Conservation (phyloP, 2,113 vertebrate genomes). For the Aix galericulata region DNA sequence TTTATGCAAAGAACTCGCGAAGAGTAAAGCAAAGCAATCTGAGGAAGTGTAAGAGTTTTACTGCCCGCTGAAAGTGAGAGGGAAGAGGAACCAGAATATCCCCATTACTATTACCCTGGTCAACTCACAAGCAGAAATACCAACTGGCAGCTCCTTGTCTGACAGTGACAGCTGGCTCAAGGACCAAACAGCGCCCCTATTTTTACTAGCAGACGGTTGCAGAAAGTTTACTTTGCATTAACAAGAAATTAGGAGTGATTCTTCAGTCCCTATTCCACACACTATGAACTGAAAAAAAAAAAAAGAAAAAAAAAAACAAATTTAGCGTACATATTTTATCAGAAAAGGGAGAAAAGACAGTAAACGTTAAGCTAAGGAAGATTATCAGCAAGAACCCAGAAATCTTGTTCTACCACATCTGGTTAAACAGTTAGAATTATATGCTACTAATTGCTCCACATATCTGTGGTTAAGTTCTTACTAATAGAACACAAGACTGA, state of each 20-base stretch:
- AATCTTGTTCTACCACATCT: neutral
- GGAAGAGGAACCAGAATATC: neutral
- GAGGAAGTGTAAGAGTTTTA: neutral
- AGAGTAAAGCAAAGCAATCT: neutral
- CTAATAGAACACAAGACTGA: neutral
- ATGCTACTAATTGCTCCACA: neutral
- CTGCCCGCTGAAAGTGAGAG: neutral
- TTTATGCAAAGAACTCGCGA: neutral
- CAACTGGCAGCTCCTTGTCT: constrained; percentile 28
- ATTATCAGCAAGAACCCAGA: neutral
- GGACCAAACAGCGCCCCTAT: constrained; percentile 48
- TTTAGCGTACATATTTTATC: neutral
- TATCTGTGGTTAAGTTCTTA: neutral
- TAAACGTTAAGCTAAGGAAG: neutral
- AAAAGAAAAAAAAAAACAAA: neutral
- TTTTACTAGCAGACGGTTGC: constrained; percentile 53
- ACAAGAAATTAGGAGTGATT: neutral
- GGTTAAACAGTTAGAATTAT: neutral
- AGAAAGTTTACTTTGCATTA: constrained; percentile 39
- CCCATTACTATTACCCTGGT: neutral
- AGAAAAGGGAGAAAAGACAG: neutral
- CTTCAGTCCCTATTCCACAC: neutral
- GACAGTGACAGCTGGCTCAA: constrained; percentile 67
- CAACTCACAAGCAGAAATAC: constrained; percentile 17
- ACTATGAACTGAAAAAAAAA: neutral